phyloP scores from a whole-genome alignment of 2,888 invertebrate species.

The Drosophila robusta region DNA sequence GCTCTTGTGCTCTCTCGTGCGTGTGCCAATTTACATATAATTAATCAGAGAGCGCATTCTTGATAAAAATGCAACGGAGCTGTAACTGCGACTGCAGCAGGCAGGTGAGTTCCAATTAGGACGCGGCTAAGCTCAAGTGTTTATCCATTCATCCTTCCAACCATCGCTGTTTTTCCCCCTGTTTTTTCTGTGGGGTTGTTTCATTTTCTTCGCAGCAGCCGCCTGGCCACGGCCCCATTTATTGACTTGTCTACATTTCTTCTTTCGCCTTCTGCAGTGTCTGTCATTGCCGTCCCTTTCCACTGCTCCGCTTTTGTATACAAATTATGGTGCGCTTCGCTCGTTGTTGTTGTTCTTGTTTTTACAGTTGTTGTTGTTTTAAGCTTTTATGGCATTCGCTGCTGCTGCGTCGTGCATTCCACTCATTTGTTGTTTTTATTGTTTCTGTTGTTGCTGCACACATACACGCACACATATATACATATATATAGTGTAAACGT shows the following conservation, averaged over 20 bases:
- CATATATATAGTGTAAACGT: constrained; percentile 42
- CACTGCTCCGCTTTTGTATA: constrained; percentile 67
- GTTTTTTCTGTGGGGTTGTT: constrained; percentile 40
- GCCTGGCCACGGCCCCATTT: constrained; percentile 74
- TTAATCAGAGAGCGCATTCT: constrained; percentile 28
- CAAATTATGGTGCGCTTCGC: constrained; percentile 69
- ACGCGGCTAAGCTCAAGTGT: constrained; percentile 35
- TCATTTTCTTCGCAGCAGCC: constrained; percentile 40
- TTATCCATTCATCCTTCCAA: constrained; percentile 24
- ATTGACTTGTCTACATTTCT: constrained; percentile 71
- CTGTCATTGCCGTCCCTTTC: constrained; percentile 63
- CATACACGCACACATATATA: not conserved
- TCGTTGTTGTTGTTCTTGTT: constrained; percentile 60
- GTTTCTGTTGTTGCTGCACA: constrained; percentile 26
- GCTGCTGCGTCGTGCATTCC: constrained; percentile 40
- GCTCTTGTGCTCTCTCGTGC: constrained; percentile 13
- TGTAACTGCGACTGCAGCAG: constrained; percentile 47
- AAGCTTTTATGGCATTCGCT: constrained; percentile 67
- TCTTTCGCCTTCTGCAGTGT: constrained; percentile 47
- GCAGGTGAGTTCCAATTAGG: constrained; percentile 65
- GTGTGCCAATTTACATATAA: constrained; percentile 42
- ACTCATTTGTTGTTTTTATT: constrained; percentile 29
- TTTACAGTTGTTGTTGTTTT: constrained; percentile 69
- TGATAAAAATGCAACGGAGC: constrained; percentile 47
- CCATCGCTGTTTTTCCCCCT: constrained; percentile 11